These are phyloP conservation scores for Lycophotia porphyrea DNA, from an alignment of 2,888 invertebrate species.

Conservation along the genomic window DNA sequence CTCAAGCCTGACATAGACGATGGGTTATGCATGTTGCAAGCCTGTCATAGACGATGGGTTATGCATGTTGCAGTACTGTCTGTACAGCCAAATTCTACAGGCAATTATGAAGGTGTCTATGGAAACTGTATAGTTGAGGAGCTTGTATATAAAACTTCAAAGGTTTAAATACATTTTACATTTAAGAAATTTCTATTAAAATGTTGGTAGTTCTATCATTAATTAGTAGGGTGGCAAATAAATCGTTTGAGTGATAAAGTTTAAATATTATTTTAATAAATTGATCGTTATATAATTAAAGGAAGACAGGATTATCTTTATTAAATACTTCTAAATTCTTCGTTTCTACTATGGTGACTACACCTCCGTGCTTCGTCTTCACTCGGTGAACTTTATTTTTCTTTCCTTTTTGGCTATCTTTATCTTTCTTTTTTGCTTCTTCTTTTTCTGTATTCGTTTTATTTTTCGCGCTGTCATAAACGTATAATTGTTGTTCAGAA, in stretches of 20 bases:
- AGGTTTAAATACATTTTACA: background rate
- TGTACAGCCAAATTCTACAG: too few species aligned
- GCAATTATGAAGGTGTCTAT: background rate
- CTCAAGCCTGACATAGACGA: background rate
- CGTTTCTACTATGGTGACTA: conserved; percentile 59
- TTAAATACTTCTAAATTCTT: conserved; percentile 49
- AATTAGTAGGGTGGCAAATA: conserved; percentile 1
- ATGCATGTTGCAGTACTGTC: background rate
- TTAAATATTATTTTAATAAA: background rate
- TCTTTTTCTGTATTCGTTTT: conserved; percentile 30
- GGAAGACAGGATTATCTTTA: background rate
- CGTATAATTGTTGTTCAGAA: conserved; percentile 39
- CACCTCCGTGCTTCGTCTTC: conserved; percentile 48
- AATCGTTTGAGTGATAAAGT: background rate
- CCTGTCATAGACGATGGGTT: background rate
- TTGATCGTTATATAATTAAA: background rate
- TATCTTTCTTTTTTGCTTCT: background rate
- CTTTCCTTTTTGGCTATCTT: conserved; percentile 10
- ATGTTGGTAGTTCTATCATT: background rate
- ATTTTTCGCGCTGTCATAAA: conserved; percentile 60
- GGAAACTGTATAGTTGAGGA: background rate
- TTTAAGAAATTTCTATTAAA: background rate
- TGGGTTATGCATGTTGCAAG: background rate
- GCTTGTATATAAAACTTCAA: background rate
- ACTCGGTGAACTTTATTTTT: conserved; percentile 50